Base-by-base conservation (phyloP, 2,113 vertebrate genomes). In the Apeltes quadracus region DNA sequence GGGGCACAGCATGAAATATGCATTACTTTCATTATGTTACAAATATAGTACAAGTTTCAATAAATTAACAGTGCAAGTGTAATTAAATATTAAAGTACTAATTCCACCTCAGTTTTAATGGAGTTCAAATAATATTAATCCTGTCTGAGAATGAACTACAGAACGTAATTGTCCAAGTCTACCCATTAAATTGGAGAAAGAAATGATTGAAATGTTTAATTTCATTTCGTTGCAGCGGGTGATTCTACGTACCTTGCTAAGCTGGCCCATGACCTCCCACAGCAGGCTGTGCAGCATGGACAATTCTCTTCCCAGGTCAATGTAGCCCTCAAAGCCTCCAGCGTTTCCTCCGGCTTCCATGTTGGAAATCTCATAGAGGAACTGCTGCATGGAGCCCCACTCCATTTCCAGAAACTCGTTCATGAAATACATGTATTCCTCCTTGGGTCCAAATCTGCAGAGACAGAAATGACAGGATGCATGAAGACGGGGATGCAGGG, bases 321-420 rank as follows among this genome's bases (percentile, higher is more conserved):
- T 98, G 93, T 98, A 99, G 88, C 97, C 97, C 90, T 99, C 97
- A 0, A 98, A 99, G 67, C 96, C 96, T 57, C 94, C 96, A 50
- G 95, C 96, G 66, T 98, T 98, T 87, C 96, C 97, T 29, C 96
- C 94, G 0, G 96, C 92, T 79, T 99, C 97, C 94, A 98, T 91
- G 91, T 99, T 99, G 87, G 97, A 98, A 90, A 99, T 98, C 93
- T 99, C 97, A 0, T 96, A 97, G 20, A 99, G 94, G 88, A 98
- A 99, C 93, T 98, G 97, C 92, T 98, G 97, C 97, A 99, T 98
- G 86, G 96, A 97, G 55, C 94, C 95, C 96, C 97, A 99, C 91
- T 99, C 97, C 94, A 98, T 95, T 91, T 99, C 97, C 93, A 99
- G 91, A 87, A 99, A 99, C 90, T 99, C 97, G 0, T 98, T 99